Base-by-base conservation (phyloP, 2,113 vertebrate species). In the Plectropomus leopardus region DNA sequence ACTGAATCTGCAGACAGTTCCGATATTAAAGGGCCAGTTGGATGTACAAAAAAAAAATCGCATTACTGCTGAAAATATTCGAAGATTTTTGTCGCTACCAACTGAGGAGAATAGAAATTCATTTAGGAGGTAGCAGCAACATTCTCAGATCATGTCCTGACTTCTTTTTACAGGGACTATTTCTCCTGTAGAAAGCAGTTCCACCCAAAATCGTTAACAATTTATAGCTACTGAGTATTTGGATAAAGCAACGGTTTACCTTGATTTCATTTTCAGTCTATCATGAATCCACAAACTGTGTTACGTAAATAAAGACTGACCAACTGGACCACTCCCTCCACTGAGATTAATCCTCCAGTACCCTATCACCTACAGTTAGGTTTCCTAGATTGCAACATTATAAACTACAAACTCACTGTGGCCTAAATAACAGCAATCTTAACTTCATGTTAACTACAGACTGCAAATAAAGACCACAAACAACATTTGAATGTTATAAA, bases 401-500 rank as follows among this genome's bases (percentile, higher is more conserved):
- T n/a, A n/a, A n/a, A n/a, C n/a, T n/a, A n/a, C n/a, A n/a, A n/a
- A n/a, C n/a, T n/a, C n/a, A n/a, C n/a, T n/a, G n/a, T n/a, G n/a
- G n/a, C 50, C 19, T 13, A 11, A 51, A 24, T 4, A 1, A 44
- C 48, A 61, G 55, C 11, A 30, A 63, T 4, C 13, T 54, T 24
- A 23, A 57, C 23, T 44, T 45, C 28, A 69, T 36, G 50, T 63
- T 85, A 2, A 61, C 5, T 17, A 10, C 2, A 21, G 21, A n/a
- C 23, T 11, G 11, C 51, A 78, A 70, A 80, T 14, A 63, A 48
- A 83, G n/a, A 54, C 42, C 7, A 60, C 7, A 67, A 60, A 72
- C 30, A 26, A 16, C 10, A 47, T 4, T 0, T 64, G 3, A 44
- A 63, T 42, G 70, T 80, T 83, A 82, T 70, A 84, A 86, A 86